Evolutionary conservation across 2,888 invertebrate species (phyloP).

Genomic region (Ectobius pallidus): DNA sequence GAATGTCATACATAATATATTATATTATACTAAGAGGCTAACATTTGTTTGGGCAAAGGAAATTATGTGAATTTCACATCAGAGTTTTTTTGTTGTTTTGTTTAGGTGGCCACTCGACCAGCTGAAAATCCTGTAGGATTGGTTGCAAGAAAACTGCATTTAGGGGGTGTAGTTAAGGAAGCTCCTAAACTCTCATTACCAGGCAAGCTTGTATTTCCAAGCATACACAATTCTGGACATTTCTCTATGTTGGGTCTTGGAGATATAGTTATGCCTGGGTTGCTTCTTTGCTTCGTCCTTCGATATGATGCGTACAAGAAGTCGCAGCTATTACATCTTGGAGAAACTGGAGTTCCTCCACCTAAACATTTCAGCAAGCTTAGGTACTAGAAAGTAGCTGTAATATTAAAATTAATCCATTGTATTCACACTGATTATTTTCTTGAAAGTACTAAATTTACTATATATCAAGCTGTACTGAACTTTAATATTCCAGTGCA

Average conservation of each 20-base stretch:
- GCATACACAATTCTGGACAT: constrained; percentile 92
- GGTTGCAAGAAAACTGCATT: constrained; percentile 89
- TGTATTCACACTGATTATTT: no score
- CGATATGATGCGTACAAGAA: constrained; percentile 98
- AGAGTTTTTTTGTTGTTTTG: no score
- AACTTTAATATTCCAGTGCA: no score
- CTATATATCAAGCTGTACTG: no score
- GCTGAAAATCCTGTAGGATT: constrained; percentile 93
- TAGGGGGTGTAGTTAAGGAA: constrained; percentile 88
- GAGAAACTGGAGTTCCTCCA: constrained; percentile 65
- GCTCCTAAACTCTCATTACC: constrained; percentile 95
- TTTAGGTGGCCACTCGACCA: constrained; percentile 76
- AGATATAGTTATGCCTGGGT: constrained; percentile 85
- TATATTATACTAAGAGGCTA: no score
- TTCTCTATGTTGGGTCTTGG: constrained; percentile 88
- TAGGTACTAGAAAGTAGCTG: constrained; percentile 47
- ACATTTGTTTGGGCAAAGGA: no score
- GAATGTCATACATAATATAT: no score
- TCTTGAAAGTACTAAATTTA: no score
- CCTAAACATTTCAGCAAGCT: constrained; percentile 58
- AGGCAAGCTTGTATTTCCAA: constrained; percentile 96
- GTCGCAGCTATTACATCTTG: constrained; percentile 69
- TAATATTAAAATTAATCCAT: background rate
- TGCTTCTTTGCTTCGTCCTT: constrained; percentile 92
- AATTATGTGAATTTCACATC: no score